Percentiles rank a stretch among this genome's conserved stretches.
phyloP scores from a whole-genome alignment of 2,797 vertebrate species.

The Anniella stebbinsi region DNA sequence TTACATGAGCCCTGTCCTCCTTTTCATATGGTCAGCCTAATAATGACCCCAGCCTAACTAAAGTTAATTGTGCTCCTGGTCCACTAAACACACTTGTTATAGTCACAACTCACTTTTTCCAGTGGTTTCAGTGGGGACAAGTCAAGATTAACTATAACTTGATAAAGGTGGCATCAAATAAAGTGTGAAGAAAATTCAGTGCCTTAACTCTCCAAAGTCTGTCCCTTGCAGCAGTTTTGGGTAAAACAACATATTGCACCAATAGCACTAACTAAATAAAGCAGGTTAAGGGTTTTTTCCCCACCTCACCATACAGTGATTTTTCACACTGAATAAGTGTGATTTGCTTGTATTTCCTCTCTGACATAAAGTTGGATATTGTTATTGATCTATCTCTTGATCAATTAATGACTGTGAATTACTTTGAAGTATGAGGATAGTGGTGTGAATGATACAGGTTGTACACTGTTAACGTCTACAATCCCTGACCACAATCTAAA shows the following conservation, averaged over 20 bases:
- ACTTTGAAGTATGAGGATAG: background rate
- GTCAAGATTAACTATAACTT: background rate
- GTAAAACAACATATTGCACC: background rate
- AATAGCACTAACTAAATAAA: background rate
- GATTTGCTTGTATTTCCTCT: conserved; percentile 9
- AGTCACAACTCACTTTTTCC: background rate
- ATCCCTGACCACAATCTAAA: background rate
- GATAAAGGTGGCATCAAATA: background rate
- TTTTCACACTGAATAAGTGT: background rate
- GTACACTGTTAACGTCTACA: background rate
- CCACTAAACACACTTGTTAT: background rate
- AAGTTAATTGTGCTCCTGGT: background rate
- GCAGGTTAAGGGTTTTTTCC: background rate
- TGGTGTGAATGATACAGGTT: background rate
- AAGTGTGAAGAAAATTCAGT: background rate
- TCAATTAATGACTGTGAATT: background rate
- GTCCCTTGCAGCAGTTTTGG: background rate
- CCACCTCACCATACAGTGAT: background rate
- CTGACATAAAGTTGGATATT: background rate
- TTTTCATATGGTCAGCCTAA: too few relatives aligned
- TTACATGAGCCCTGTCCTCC: too few relatives aligned
- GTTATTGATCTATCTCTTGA: background rate
- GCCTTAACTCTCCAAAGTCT: background rate
- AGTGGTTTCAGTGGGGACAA: background rate
- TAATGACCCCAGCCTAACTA: background rate